Evolutionary conservation across 2,888 invertebrate genomes (phyloP), one percentile per base, ranked within the genome.

Genomic region (Junonia oenone): DNA sequence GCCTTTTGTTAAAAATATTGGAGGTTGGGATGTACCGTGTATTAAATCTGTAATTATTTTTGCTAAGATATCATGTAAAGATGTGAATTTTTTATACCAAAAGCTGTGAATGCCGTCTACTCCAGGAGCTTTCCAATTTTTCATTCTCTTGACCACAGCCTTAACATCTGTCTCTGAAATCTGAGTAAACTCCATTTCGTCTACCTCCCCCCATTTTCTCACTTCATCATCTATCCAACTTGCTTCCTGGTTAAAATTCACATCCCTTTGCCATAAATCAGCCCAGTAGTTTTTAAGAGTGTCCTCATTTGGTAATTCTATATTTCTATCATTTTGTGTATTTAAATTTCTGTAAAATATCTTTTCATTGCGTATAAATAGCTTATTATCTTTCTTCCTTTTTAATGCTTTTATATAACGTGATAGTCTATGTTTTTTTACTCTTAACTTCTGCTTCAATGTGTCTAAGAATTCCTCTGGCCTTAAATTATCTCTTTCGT

Each of bases 401-500:
- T 61, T 13, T 26, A 35, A 31, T 47, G 62, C 19, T 49, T 65
- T 62, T 43, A 55, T 59, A 27, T 65, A 63, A 40, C 62, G 46
- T 45, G n/a, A 37, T 8, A 64, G 51, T 48, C 61, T 54, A 22
- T 59, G 52, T 27, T 37, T 49, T 58, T 62, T 63, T 1, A 62
- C 27, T 9, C 52, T 26, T 27, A 62, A 31, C 49, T 65, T 63
- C 49, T 63, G 62, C 57, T 66, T 64, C 6, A 63, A 31, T 5
- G 66, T 65, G 14, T 62, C 63, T 33, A 65, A 29, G 37, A 46
- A 62, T 45, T 67, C 61, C 56, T 60, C 59, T 2, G 59, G 60
- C 59, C 19, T 60, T 6, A 2, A 51, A 47, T 63, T 63, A 15
- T 55, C 35, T 5, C 22, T 55, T 50, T 63, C 63, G 9, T 63